phyloP scores from a whole-genome alignment of 2,797 vertebrate species.

The Chelon labrosus region DNA sequence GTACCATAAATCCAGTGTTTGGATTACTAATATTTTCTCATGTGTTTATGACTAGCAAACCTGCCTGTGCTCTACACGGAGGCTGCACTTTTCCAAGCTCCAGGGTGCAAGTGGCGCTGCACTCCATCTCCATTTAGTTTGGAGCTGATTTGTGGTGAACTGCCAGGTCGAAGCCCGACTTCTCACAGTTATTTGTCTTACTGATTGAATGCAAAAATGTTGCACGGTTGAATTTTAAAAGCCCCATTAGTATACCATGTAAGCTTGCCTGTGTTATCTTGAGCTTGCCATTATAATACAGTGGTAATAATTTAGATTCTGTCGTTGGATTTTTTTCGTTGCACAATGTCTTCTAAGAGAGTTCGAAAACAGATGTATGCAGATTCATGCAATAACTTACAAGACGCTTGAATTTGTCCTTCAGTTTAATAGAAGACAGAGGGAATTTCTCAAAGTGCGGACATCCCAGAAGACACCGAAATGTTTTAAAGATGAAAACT shows the following conservation, averaged over 20 bases:
- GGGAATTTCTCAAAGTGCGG: conserved; percentile 32
- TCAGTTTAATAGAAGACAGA: conserved; percentile 5
- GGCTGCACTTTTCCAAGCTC: conserved; percentile 66
- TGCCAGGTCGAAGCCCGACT: conserved; percentile 54
- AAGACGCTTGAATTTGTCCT: conserved; percentile 12
- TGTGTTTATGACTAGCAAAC: conserved; percentile 71
- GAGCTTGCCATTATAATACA: conserved; percentile 5
- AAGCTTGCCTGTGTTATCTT: background rate
- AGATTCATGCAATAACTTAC: conserved; percentile 10
- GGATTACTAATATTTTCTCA: conserved; percentile 65
- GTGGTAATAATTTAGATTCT: background rate
- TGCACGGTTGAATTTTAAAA: conserved; percentile 10
- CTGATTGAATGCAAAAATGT: conserved; percentile 32
- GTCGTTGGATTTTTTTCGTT: background rate
- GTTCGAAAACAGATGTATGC: conserved; percentile 2
- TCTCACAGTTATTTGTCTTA: conserved; percentile 38
- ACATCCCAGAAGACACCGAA: conserved; percentile 25
- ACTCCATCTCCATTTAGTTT: conserved; percentile 49
- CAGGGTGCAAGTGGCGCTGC: conserved; percentile 62
- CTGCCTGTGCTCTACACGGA: conserved; percentile 47
- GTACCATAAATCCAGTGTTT: conserved; percentile 66
- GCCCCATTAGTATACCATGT: conserved; percentile 12
- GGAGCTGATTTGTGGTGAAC: conserved; percentile 48
- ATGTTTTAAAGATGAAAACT: conserved; percentile 42
- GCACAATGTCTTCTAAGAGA: background rate